Percentiles rank a stretch among this genome's conserved stretches.
Evolutionary conservation across 2,113 vertebrate species (phyloP).

Genomic region (Mus spicilegus): DNA sequence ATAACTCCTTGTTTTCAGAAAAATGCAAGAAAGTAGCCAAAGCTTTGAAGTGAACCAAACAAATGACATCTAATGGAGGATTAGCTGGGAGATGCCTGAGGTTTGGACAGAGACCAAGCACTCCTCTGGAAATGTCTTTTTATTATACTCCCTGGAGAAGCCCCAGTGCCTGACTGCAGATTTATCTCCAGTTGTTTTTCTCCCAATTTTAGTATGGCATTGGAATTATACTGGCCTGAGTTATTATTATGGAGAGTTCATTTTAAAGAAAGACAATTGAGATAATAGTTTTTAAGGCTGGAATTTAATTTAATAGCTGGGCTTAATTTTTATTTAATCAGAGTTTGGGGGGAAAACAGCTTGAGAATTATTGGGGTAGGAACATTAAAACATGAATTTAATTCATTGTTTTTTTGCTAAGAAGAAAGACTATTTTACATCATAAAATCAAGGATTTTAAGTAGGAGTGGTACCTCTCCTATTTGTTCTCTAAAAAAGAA

Average conservation of each 20-base stretch:
- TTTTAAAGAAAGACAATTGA: conserved; percentile 58
- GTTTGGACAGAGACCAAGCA: conserved; percentile 64
- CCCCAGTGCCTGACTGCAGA: neutral
- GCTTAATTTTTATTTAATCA: conserved; percentile 39
- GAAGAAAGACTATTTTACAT: conserved; percentile 26
- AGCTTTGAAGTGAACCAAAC: conserved; percentile 76
- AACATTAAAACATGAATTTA: neutral
- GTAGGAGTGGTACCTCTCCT: neutral
- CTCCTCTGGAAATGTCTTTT: conserved; percentile 59
- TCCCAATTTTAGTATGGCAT: neutral
- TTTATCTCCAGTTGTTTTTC: conserved; percentile 23
- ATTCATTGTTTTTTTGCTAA: neutral
- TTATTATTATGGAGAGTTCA: conserved; percentile 49
- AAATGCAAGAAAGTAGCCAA: conserved; percentile 73
- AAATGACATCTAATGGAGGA: conserved; percentile 72
- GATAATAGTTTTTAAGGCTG: conserved; percentile 40
- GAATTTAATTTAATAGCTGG: conserved; percentile 52
- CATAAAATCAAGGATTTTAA: conserved; percentile 13
- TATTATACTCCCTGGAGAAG: conserved; percentile 14
- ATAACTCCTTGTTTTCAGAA: conserved; percentile 71
- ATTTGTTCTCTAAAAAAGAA: neutral
- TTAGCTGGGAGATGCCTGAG: conserved; percentile 63
- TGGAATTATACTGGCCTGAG: conserved; percentile 14
- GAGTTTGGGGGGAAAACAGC: neutral
- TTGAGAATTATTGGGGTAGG: conserved; percentile 9